These are phyloP conservation scores for Danionella dracula DNA, from an alignment of 2,797 vertebrate species.

Conservation along the genomic window DNA sequence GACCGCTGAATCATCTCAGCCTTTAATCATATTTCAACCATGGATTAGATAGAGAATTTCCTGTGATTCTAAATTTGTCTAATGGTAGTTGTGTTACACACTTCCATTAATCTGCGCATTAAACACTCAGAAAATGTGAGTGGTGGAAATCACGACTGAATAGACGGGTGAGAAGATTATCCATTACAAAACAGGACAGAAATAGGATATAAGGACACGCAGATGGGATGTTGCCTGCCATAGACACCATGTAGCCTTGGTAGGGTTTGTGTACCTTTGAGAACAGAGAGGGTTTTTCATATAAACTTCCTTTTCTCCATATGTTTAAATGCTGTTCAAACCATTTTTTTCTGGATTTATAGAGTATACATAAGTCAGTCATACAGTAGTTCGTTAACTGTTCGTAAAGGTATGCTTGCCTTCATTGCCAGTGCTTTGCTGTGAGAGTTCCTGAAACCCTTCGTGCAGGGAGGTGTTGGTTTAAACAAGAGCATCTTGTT, in stretches of 20 bases:
- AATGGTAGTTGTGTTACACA: slow-evolving; percentile 40
- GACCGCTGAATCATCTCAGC: slow-evolving; percentile 28
- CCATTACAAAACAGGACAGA: slow-evolving; percentile 31
- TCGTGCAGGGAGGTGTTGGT: slow-evolving; percentile 18
- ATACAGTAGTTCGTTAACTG: too few relatives aligned
- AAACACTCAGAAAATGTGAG: slow-evolving; percentile 31
- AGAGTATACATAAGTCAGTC: too few relatives aligned
- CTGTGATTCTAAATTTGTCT: slow-evolving; percentile 43
- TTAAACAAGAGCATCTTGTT: slow-evolving; percentile 34
- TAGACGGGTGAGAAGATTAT: slow-evolving; percentile 31
- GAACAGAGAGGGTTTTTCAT: background rate
- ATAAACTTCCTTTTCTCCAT: too few relatives aligned
- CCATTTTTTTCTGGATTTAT: too few relatives aligned
- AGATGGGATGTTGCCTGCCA: slow-evolving; percentile 5
- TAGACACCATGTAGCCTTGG: background rate
- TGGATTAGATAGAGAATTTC: slow-evolving; percentile 42
- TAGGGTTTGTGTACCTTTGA: background rate
- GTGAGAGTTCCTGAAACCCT: slow-evolving; percentile 19
- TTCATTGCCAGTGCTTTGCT: slow-evolving; percentile 8
- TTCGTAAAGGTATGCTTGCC: too few relatives aligned
- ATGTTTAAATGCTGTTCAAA: too few relatives aligned
- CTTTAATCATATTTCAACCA: slow-evolving; percentile 34
- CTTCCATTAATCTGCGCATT: slow-evolving; percentile 31
- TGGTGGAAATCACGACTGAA: slow-evolving; percentile 13
- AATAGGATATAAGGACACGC: slow-evolving; percentile 10